phyloP scores from a whole-genome alignment of 2,113 vertebrate species.

The Halcyon senegalensis region DNA sequence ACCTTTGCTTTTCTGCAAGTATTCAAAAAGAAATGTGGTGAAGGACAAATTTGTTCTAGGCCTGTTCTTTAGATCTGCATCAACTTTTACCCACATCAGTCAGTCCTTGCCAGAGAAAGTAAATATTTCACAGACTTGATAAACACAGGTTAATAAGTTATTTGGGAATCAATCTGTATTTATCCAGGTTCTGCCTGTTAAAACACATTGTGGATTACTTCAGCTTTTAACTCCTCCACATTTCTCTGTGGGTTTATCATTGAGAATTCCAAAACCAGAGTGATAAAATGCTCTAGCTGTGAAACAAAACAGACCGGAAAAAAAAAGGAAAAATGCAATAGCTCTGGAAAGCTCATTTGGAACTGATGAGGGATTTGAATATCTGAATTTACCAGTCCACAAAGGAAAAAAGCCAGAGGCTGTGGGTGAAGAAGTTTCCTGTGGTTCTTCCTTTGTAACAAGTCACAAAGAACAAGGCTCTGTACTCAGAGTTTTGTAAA shows the following conservation, averaged over 20 bases:
- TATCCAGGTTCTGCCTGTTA: not conserved
- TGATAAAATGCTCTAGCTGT: not conserved
- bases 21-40: not conserved
- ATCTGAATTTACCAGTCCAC: constrained; percentile 4
- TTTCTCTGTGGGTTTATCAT: not conserved
- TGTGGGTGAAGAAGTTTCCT: not conserved
- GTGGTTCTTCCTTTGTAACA: not conserved
- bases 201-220: not conserved
- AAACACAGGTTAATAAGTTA: constrained; percentile 2
- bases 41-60: not conserved
- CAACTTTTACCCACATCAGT: not conserved
- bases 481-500: not conserved
- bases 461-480: not conserved
- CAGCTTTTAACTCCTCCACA: not conserved
- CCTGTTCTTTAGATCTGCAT: not conserved
- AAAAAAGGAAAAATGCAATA: not conserved
- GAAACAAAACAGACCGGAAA: not conserved
- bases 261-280: not conserved
- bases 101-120: not conserved
- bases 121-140: constrained; percentile 12
- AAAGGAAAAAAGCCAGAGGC: constrained; percentile 1
- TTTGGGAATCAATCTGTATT: not conserved
- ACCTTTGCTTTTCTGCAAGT: not conserved
- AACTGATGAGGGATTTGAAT: constrained; percentile 22
- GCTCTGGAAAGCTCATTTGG: not conserved